phyloP scores from a whole-genome alignment of 2,797 vertebrate genomes.

The Peromyscus attwateri region DNA sequence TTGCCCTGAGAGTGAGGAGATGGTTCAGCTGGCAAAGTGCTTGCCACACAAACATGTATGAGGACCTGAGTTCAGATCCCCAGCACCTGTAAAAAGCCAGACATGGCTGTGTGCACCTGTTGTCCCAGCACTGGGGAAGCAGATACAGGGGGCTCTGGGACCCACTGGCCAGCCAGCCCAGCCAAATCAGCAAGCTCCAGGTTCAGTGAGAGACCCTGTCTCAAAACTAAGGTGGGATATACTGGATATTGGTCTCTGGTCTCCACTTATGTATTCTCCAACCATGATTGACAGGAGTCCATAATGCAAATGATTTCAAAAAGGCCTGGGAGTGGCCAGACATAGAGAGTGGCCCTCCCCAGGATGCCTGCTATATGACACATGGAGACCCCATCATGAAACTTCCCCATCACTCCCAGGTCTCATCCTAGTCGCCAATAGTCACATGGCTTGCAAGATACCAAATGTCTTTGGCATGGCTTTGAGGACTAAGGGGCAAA shows the following conservation, averaged over 20 bases:
- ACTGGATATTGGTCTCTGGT: too few relatives aligned
- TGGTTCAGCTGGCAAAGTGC: not conserved
- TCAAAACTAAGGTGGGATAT: not conserved
- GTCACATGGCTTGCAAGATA: too few relatives aligned
- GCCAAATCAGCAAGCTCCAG: not conserved
- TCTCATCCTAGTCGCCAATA: not conserved
- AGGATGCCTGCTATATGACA: not conserved
- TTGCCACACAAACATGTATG: not conserved
- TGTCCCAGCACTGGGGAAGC: not conserved
- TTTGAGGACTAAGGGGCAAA: not conserved
- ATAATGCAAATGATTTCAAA: not conserved
- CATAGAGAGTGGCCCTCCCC: not conserved
- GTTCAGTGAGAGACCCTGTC: not conserved
- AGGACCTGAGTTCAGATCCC: not conserved
- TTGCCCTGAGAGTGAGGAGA: not conserved
- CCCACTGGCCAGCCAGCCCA: not conserved
- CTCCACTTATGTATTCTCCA: not conserved
- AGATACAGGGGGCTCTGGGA: not conserved
- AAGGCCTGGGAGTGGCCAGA: not conserved
- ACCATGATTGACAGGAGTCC: not conserved
- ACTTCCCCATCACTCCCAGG: not conserved
- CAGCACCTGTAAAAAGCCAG: not conserved
- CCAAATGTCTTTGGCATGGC: not conserved
- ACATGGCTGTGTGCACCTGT: not conserved
- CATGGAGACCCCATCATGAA: not conserved